Evolutionary conservation across 1,140 invertebrate genomes (phyloP).

Genomic region (Fopius arisanus): DNA sequence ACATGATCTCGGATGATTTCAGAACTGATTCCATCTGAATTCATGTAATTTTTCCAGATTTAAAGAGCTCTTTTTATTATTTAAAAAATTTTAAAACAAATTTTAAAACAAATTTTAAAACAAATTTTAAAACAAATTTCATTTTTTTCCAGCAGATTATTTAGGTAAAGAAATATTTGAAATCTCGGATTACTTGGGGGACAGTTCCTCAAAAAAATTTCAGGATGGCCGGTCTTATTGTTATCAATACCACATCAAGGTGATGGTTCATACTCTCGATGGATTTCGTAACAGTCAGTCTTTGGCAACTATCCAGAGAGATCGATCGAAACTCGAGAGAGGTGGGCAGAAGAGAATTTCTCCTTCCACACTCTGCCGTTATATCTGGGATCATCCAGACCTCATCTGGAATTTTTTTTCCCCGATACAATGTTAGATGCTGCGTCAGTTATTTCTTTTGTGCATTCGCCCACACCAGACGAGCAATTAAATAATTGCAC

Average conservation of each 20-base stretch:
- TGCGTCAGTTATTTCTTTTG: slow-evolving; percentile 14
- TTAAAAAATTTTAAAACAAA: too few species aligned
- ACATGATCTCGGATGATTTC: too few species aligned
- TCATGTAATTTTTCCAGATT: too few species aligned
- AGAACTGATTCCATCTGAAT: too few species aligned
- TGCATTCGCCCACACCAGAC: not conserved
- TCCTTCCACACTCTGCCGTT: not conserved
- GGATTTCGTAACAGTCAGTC: slow-evolving; percentile 28
- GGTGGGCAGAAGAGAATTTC: not conserved
- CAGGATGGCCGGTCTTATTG: not conserved
- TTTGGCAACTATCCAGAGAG: slow-evolving; percentile 23
- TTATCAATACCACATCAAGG: slow-evolving; percentile 10
- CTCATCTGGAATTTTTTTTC: not conserved
- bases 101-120: too few species aligned
- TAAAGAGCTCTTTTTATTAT: too few species aligned
- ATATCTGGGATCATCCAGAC: slow-evolving; percentile 8
- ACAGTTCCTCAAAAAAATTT: not conserved
- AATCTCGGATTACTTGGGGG: too few species aligned
- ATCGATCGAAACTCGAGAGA: slow-evolving; percentile 11
- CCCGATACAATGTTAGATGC: slow-evolving; percentile 8
- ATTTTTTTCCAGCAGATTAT: too few species aligned
- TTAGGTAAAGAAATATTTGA: too few species aligned
- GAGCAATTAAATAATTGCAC: not conserved
- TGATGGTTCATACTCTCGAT: slow-evolving; percentile 14
- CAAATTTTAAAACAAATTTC: too few species aligned